These are phyloP conservation scores for Cecropterus lyciades DNA, from an alignment of 1,140 invertebrate species.

Conservation along the genomic window DNA sequence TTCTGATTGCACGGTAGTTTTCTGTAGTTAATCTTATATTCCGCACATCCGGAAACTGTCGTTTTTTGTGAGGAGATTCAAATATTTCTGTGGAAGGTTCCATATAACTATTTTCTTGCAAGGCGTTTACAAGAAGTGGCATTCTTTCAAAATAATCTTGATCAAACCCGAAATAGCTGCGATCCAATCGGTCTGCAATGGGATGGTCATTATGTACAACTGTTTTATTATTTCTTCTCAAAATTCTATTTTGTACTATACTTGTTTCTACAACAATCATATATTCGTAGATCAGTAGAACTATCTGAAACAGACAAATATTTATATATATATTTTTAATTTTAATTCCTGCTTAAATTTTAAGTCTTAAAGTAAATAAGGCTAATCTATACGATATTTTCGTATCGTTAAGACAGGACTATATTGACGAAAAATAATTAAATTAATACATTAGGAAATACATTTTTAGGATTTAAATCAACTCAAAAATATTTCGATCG, in stretches of 20 bases:
- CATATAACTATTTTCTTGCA: constrained; percentile 70
- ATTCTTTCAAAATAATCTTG: constrained; percentile 79
- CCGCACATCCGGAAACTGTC: constrained; percentile 34
- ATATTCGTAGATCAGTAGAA: constrained; percentile 80
- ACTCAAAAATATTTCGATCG: no score
- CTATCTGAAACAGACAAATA: constrained; percentile 63
- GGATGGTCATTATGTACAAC: constrained; percentile 50
- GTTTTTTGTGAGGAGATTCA: constrained; percentile 38
- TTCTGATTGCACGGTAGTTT: constrained; percentile 49
- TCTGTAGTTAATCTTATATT: constrained; percentile 31
- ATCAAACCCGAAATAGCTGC: constrained; percentile 73
- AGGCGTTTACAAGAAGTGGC: constrained; percentile 74
- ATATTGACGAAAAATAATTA: no score
- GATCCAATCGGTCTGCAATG: constrained; percentile 68
- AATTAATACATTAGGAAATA: no score
- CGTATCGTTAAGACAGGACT: no score
- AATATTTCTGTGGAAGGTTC: constrained; percentile 52
- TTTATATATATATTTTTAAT: not conserved
- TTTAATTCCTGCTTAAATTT: not conserved
- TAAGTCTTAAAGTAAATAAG: not conserved
- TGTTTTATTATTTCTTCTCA: constrained; percentile 46
- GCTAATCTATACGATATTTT: no score
- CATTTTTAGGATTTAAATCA: no score
- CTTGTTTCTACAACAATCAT: constrained; percentile 75
- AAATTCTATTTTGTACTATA: constrained; percentile 64